Percentiles rank a stretch among this genome's conserved stretches.
Evolutionary conservation across 2,888 invertebrate genomes (phyloP).

Genomic region (Aromia moschata): DNA sequence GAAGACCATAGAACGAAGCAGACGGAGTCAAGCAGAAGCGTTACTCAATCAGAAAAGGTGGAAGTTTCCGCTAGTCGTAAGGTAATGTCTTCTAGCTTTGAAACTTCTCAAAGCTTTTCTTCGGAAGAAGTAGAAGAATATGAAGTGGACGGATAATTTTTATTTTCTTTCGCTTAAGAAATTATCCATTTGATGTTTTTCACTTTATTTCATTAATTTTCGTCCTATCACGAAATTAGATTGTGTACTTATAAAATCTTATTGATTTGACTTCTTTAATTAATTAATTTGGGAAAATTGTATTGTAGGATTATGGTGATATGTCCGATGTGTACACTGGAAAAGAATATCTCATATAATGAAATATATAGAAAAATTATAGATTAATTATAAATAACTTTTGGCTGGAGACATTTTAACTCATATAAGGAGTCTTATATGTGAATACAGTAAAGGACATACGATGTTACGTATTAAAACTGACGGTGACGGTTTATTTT

Average conservation of each 20-base stretch:
- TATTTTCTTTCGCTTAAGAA: conserved; percentile 12
- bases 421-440: neutral
- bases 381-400: neutral
- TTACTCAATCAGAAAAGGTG: conserved; percentile 52
- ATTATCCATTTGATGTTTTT: conserved; percentile 22
- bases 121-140: conserved; percentile 62
- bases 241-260: neutral
- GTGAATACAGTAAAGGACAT: too few relatives aligned
- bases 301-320: conserved; percentile 25
- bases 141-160: conserved; percentile 52
- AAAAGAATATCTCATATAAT: conserved; percentile 33
- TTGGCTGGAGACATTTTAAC: neutral
- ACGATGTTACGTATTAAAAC: too few relatives aligned
- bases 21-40: conserved; percentile 54
- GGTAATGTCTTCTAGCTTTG: conserved; percentile 57
- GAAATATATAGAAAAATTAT: too few relatives aligned
- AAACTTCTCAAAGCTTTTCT: conserved; percentile 59
- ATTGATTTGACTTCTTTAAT: neutral
- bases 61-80: conserved; percentile 55
- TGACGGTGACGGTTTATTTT: too few relatives aligned
- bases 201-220: neutral
- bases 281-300: conserved; percentile 14
- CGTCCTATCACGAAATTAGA: neutral
- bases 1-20: conserved; percentile 57
- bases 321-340: conserved; percentile 18